Conservation (phyloP, 2,797 vertebrate species). For the Alca torda region DNA sequence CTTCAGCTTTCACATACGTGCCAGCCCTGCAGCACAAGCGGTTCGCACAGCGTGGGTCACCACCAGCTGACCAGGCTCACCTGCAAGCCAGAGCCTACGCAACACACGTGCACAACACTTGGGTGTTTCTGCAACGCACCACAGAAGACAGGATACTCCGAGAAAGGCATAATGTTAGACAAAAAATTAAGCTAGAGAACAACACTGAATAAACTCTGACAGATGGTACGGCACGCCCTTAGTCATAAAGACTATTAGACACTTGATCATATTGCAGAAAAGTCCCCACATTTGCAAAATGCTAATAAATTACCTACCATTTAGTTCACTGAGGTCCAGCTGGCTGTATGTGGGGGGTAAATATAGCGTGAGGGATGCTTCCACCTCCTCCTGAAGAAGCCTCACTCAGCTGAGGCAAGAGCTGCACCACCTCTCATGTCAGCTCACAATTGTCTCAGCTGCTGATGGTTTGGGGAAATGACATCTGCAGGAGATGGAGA, state of each 20-base stretch:
- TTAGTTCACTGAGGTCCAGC: neutral
- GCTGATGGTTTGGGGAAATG: neutral
- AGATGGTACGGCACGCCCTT: neutral
- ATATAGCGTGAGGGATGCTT: accelerated
- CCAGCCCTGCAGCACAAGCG: accelerated
- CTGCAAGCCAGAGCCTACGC: neutral
- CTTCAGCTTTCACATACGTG: neutral
- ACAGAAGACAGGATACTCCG: accelerated
- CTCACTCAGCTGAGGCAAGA: neutral
- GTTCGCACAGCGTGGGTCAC: neutral
- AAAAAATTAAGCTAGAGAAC: neutral
- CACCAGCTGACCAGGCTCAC: neutral
- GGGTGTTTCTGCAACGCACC: neutral
- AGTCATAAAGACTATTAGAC: neutral
- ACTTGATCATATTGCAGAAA: neutral
- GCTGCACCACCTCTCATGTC: neutral
- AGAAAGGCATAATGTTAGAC: neutral
- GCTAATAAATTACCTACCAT: neutral
- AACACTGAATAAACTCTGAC: neutral
- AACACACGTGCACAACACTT: accelerated
- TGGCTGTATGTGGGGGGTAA: neutral
- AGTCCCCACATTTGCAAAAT: neutral
- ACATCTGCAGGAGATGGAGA: neutral
- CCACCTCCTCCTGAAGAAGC: neutral
- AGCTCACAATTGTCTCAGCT: neutral